Evolutionary conservation across 2,888 invertebrate genomes (phyloP).

Genomic region (Thymelicus sylvestris): DNA sequence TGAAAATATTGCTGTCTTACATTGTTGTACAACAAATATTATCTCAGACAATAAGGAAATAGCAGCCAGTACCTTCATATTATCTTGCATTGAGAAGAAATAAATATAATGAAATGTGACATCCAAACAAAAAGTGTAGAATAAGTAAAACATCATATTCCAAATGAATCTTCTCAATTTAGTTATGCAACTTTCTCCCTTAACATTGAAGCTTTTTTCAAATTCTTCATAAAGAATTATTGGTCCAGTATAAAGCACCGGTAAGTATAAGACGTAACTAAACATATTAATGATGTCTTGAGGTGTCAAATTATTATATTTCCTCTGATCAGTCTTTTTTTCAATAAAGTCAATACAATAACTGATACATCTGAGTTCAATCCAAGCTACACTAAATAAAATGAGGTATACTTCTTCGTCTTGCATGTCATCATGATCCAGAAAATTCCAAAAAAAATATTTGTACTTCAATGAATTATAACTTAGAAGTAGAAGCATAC

Average conservation of each 20-base stretch:
- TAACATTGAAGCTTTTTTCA: conserved; percentile 66
- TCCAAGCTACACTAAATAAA: conserved; percentile 87
- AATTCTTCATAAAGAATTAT: conserved; percentile 91
- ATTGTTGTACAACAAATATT: background rate
- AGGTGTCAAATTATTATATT: conserved; percentile 38
- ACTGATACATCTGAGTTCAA: conserved; percentile 90
- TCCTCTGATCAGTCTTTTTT: conserved; percentile 51
- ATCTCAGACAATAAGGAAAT: background rate
- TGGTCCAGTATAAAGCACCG: conserved; percentile 94
- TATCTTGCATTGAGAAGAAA: conserved; percentile 89
- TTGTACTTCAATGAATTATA: conserved; percentile 80
- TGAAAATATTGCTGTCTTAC: conserved; percentile 59
- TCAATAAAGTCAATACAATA: conserved; percentile 86
- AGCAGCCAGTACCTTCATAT: conserved; percentile 82
- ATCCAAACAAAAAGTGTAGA: conserved; percentile 90
- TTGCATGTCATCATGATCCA: conserved; percentile 69
- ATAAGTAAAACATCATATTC: conserved; percentile 83
- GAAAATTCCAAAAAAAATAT: conserved; percentile 74
- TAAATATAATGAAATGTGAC: conserved; percentile 92
- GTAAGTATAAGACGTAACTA: conserved; percentile 93
- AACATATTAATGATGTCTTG: conserved; percentile 79
- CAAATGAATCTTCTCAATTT: conserved; percentile 71
- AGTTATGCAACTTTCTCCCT: conserved; percentile 50
- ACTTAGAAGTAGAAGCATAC: conserved; percentile 73
- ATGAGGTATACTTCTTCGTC: conserved; percentile 84